Evolutionary conservation across 2,797 vertebrate genomes (phyloP).

Genomic region (Phataginus tetradactyla): DNA sequence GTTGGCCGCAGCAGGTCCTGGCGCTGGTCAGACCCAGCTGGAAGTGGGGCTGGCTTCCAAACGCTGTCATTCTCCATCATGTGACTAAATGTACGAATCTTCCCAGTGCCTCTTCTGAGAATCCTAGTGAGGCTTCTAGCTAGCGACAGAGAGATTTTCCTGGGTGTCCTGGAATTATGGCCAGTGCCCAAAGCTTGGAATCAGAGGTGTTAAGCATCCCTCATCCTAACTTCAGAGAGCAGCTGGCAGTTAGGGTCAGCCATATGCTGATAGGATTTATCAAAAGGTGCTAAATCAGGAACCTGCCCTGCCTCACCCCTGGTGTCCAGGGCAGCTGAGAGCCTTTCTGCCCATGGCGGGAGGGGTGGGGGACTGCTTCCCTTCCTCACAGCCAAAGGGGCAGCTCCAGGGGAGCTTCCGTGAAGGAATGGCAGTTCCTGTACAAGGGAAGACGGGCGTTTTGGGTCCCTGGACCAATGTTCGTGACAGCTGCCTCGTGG

Average conservation of each 20-base stretch:
- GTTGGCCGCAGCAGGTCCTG: neutral
- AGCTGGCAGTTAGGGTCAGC: neutral
- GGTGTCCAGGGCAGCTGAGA: neutral
- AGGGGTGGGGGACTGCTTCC: accelerated
- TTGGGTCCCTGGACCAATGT: neutral
- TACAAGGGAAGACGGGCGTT: neutral
- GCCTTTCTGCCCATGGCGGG: neutral
- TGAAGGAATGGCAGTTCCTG: neutral
- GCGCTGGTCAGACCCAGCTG: neutral
- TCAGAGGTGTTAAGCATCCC: neutral
- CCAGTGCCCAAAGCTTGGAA: neutral
- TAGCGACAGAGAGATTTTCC: neutral
- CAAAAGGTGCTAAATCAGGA: neutral
- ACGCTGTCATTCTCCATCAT: neutral
- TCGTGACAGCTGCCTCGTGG: neutral
- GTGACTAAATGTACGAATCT: neutral
- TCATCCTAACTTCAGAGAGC: neutral
- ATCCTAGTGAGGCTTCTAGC: neutral
- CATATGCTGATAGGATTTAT: neutral
- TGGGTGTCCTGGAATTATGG: neutral
- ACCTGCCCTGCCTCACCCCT: neutral
- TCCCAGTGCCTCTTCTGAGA: neutral
- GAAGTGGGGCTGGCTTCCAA: neutral
- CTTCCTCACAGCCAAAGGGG: neutral
- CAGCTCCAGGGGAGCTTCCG: neutral